Evolutionary conservation across 2,888 invertebrate species (phyloP).

Genomic region (Cyclophora punctaria): DNA sequence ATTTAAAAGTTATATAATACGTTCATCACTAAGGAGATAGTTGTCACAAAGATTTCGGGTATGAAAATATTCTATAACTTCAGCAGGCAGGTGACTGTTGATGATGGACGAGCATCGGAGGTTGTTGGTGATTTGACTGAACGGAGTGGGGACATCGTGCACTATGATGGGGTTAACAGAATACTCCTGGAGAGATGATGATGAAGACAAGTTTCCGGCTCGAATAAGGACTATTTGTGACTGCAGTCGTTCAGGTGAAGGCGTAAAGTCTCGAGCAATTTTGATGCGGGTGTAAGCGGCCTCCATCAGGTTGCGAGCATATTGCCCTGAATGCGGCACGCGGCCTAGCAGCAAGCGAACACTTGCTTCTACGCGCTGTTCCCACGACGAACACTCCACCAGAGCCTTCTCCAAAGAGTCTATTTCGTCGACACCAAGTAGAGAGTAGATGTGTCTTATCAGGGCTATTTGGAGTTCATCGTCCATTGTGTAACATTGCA

Average conservation of each 20-base stretch:
- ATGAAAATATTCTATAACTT: conserved; percentile 28
- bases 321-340: conserved; percentile 42
- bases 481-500: conserved; percentile 24
- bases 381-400: conserved; percentile 19
- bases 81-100: conserved; percentile 32
- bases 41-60: conserved; percentile 39
- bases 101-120: conserved; percentile 29
- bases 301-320: conserved; percentile 33
- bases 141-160: conserved; percentile 22
- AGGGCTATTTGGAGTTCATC: conserved; percentile 36
- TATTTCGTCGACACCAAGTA: conserved; percentile 24
- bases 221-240: conserved; percentile 32
- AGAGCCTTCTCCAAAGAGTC: conserved; percentile 16
- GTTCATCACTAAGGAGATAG: conserved; percentile 27
- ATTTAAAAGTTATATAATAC: too few species aligned
- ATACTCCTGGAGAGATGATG: conserved; percentile 14
- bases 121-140: conserved; percentile 7
- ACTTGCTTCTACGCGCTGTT: conserved; percentile 27
- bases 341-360: conserved; percentile 33
- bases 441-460: conserved; percentile 34
- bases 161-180: conserved; percentile 25
- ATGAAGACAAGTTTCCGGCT: conserved; percentile 6
- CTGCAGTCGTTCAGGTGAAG: conserved; percentile 18
- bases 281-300: conserved; percentile 28
- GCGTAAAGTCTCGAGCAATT: conserved; percentile 18